Base-by-base conservation (phyloP, 2,888 invertebrate species). In the Acronicta aceris region DNA sequence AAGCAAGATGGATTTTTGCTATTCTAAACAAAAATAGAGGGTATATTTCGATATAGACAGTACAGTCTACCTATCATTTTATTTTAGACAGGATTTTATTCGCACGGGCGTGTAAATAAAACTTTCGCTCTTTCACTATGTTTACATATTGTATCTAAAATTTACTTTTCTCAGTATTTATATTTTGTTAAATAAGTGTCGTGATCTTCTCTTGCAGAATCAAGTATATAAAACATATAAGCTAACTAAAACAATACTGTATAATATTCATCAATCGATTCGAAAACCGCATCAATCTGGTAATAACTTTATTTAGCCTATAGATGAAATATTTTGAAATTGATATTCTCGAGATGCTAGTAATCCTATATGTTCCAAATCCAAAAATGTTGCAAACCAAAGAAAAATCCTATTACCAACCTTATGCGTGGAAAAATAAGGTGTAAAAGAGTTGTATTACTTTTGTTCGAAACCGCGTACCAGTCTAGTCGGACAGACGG, bases 401-500 rank as follows among this genome's bases (percentile, higher is more conserved):
- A 51, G 15, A 53, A 16, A 51, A 21, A 21, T 21, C 2, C 21
- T 33, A 16, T 33, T 54, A 10, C 41, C 27, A 49, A 59, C 51
- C 60, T 55, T 71, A 61, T 30, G 12, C 0, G 2, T 17, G 21
- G 30, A 21, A 59, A 13, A 42, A 48, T 66, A 75, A 62, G 57
- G 55, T 48, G 6, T 45, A 48, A 36, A 33, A 25, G 40, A 55
- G 45, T 25, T 43, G 63, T 43, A 59, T 52, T 45, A 21, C 36
- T 57, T 64, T 53, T 50, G 65, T 51, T 43, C 7, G 16, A 12
- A 59, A 63, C 63, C 71, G 69, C 74, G 74, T 78, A 61, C 76
- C 70, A 62, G 85, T 86, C 83, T 84, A 83, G 86, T 78, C 82
- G 74, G 65, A 78, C 61, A 79, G 81, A 74, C 81, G 81, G 40